Base-by-base conservation (phyloP, 2,888 invertebrate species). In the Beris morrisii region DNA sequence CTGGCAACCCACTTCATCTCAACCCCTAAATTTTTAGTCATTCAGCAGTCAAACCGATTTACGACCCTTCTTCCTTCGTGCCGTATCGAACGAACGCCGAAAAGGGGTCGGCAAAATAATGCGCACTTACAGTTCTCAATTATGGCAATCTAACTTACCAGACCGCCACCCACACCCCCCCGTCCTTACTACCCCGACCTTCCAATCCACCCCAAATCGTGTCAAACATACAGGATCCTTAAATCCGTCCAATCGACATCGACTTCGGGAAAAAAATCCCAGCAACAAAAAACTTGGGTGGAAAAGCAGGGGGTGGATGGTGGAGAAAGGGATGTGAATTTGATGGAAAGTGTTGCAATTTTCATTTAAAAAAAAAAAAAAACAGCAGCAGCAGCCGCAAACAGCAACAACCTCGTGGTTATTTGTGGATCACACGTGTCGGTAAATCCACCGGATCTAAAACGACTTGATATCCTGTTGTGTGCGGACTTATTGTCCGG, bases 381-480 rank as follows among this genome's bases (percentile, higher is more conserved):
- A 43, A 15, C 38, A 38, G 7, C 15, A 6, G 43, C 15, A 43
- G 7, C 22, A 22, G 52, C 13, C 2, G 5, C 15, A 15, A 28
- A 52, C 22, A 22, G 52, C 13, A 12, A 22, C 15, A 15, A 28
- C 22, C 46, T 13, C 28, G 28, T n/a, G 31, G 46, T 45, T 12
- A 22, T 46, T 46, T 44, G 44, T 45, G 22, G 45, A 58, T 58
- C 58, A 58, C 58, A 58, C 58, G 58, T 58, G 58, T 12, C 30
- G 5, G 46, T 11, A 58, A 32, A 58, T 38, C 45, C 58, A 58
- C 58, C 58, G 58, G 45, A 58, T 58, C 45, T 58, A 58, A 58
- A 45, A 28, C 30, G 46, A 58, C n/a, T 58, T 46, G 46, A 58
- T 44, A 45, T 30, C 5, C 30, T 46, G n/a, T 30, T 58, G 22